These are phyloP conservation scores for Mesitornis unicolor DNA, from an alignment of 2,113 vertebrate genomes.

Conservation along the genomic window DNA sequence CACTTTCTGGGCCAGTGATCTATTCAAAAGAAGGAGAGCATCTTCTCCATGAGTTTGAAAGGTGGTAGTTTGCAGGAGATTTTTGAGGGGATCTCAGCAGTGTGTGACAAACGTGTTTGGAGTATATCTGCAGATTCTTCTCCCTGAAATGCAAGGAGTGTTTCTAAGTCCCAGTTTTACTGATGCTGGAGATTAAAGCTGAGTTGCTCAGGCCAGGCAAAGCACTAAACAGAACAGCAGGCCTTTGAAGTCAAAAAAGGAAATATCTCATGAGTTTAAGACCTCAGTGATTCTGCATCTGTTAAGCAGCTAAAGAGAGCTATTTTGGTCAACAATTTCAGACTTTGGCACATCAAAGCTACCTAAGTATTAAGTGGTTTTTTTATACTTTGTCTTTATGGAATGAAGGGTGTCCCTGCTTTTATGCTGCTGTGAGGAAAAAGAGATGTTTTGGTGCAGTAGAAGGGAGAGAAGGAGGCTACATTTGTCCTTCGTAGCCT, in stretches of 20 bases:
- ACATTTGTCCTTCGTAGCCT: background rate
- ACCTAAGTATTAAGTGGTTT: background rate
- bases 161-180: background rate
- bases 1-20: background rate
- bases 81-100: background rate
- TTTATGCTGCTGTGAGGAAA: background rate
- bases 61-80: background rate
- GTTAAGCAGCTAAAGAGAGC: background rate
- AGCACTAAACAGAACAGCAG: background rate
- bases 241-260: background rate
- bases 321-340: background rate
- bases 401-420: background rate
- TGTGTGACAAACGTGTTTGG: background rate
- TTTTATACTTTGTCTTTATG: background rate
- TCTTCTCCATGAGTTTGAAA: background rate
- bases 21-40: background rate
- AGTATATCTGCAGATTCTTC: background rate
- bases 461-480: background rate
- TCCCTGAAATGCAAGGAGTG: background rate
- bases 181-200: background rate
- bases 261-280: background rate
- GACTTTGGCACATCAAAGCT: background rate
- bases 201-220: background rate
- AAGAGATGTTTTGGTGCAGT: background rate
- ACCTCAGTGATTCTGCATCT: background rate